Conservation (phyloP, 1,140 invertebrate species). For the Hestina assimilis region DNA sequence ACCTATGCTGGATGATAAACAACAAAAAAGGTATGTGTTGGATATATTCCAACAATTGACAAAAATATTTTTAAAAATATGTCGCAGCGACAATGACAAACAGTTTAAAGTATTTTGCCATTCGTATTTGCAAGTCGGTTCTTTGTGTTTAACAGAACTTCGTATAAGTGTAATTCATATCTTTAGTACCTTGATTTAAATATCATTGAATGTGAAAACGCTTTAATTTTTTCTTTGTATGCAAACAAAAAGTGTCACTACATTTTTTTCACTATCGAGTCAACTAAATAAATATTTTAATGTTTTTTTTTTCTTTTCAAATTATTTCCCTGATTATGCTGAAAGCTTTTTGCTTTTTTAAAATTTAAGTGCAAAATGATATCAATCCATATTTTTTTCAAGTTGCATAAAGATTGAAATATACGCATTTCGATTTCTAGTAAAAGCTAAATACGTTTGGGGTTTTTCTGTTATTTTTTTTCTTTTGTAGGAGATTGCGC, state of each 20-base stretch:
- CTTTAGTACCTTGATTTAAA: slow-evolving; percentile 14
- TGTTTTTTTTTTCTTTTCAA: too few species aligned
- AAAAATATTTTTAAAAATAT: slow-evolving; percentile 46
- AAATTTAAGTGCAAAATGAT: too few species aligned
- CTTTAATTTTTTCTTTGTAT: not conserved
- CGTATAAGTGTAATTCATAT: slow-evolving; percentile 14
- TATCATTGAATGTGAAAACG: not conserved
- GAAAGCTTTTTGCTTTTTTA: too few species aligned
- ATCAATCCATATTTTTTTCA: too few species aligned
- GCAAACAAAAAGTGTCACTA: not conserved
- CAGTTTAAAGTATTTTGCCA: slow-evolving; percentile 36
- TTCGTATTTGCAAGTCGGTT: slow-evolving; percentile 25
- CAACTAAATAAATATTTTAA: not conserved
- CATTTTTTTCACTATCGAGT: too few species aligned
- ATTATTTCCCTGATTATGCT: too few species aligned
- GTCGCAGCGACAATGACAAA: slow-evolving; percentile 36
- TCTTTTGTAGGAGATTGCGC: slow-evolving; percentile 77
- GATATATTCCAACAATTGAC: slow-evolving; percentile 49
- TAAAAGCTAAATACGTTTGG: slow-evolving; percentile 73
- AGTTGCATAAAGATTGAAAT: slow-evolving; percentile 65
- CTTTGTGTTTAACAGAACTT: slow-evolving; percentile 20
- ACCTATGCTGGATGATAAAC: slow-evolving; percentile 48
- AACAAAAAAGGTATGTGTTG: slow-evolving; percentile 46
- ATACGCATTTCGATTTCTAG: slow-evolving; percentile 71
- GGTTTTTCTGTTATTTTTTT: slow-evolving; percentile 67